Base-by-base conservation (phyloP, 2,888 invertebrate species). In the Leptopilina syphax region DNA sequence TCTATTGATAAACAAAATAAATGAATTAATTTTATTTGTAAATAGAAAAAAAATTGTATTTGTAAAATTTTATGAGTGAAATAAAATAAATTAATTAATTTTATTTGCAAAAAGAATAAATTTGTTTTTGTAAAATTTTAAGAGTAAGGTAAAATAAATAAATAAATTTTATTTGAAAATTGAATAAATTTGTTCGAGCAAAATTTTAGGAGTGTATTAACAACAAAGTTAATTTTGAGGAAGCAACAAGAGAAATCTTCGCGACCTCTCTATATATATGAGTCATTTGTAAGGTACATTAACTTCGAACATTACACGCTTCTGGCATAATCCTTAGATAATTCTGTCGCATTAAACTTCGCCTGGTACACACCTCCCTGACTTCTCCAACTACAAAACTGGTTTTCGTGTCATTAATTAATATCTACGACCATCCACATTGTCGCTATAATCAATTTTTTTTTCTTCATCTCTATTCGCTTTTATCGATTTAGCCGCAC, bases 281-380 rank as follows among this genome's bases (percentile, higher is more conserved):
- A 73, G 57, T 79, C 77, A 78, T 80, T 84, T 70, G 79, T 79
- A 81, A 82, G 84, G 82, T 80, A 83, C 84, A 82, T 83, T 83
- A 84, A 84, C 84, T 83, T 83, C 77, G 50, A 80, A 82, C 80
- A 77, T 84, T 82, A 83, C 80, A 81, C 80, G 84, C 81, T 81
- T 81, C 82, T 77, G 82, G 79, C 63, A 73, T 80, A 84, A 83
- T 83, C 82, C 81, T 82, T 81, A 81, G 83, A 82, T 84, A 84
- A 83, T 83, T 84, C 84, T 82, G 83, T 83, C 84, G 83, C 83
- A 84, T 84, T 84, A 84, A 83, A 84, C 82, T 84, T 84, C 82
- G 81, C 79, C 78, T 80, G 65, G 6, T 67, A 78, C 76, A 80
- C 81, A 77, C 82, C 81, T 80, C 60, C 41, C 41, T 80, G 80